Evolutionary conservation across 2,888 invertebrate species (phyloP), one percentile per base, ranked within the genome.

Genomic region (Leptopilina myrica): DNA sequence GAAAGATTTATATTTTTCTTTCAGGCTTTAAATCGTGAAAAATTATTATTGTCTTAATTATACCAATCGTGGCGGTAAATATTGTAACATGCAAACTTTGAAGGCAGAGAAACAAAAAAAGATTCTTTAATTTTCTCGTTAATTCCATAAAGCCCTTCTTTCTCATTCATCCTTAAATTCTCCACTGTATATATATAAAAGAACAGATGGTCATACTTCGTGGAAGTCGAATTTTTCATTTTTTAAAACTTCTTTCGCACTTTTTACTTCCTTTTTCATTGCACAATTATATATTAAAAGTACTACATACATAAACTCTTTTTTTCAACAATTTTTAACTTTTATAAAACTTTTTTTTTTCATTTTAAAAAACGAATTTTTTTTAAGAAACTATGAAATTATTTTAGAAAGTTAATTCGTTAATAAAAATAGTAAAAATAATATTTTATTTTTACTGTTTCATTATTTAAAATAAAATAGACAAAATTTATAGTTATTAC

Each of bases 161-260:
- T 69, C 26, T 26, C 53, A 69, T 69, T 53, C 69, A 26, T 53
- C 69, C 49, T 69, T 20, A 69, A 69, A 69, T 69, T 69, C 69
- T 69, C 3, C 53, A 26, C 53, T 69, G 7, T 33, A 33, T 33
- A 33, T 4, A 33, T 33, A 33, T 46, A 26, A 53, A 26, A 46
- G 8, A 8, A 53, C 69, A 69, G 69, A 69, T 69, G 46, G 33
- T 69, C 20, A 20, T 62, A 20, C 26, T 69, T 69, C 69, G 20
- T 53, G 69, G 69, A 69, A 69, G 49, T 26, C 26, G 0, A 62
- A 69, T 69, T 53, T 69, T 69, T 49, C 33, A 33, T 33, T 33
- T 33, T 20, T n/a, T 53, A 8, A 2, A 33, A 53, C 53, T 53
- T 67, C 49, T 20, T 14, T 26, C 33, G 7, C 46, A 53, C 7